These are phyloP conservation scores for Drosophila hydei DNA, from an alignment of 1,140 invertebrate species.

Conservation along the genomic window DNA sequence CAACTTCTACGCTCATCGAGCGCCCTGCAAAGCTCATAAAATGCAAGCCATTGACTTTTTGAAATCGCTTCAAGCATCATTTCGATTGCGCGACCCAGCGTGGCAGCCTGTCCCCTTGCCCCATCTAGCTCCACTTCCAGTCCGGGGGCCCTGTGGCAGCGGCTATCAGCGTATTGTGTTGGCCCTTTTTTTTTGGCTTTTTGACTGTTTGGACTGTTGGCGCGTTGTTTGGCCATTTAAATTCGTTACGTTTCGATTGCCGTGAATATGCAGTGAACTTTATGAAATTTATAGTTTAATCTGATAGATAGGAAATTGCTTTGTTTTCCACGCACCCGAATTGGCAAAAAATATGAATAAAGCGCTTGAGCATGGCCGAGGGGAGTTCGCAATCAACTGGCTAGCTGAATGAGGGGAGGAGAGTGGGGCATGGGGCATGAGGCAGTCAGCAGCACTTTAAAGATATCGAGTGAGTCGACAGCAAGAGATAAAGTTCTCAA, in stretches of 20 bases:
- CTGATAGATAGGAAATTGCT: slow-evolving; percentile 82
- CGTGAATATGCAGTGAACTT: slow-evolving; percentile 80
- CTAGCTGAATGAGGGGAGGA: not conserved
- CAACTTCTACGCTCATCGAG: slow-evolving; percentile 34
- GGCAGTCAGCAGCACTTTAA: slow-evolving; percentile 56
- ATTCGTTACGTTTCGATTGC: slow-evolving; percentile 81
- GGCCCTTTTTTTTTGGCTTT: slow-evolving; percentile 46
- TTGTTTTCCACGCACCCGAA: slow-evolving; percentile 63
- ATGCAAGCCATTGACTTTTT: slow-evolving; percentile 80
- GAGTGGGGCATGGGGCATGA: slow-evolving; percentile 2
- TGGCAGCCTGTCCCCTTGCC: not conserved
- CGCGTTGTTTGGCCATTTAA: slow-evolving; percentile 78
- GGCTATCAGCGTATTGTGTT: slow-evolving; percentile 10
- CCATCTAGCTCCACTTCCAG: not conserved
- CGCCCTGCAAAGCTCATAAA: slow-evolving; percentile 67
- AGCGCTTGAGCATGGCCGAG: not conserved
- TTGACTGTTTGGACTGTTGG: slow-evolving; percentile 56
- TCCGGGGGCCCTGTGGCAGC: not conserved
- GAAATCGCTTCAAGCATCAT: slow-evolving; percentile 80
- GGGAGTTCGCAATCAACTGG: slow-evolving; percentile 16
- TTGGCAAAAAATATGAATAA: slow-evolving; percentile 46
- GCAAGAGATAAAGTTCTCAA: slow-evolving; percentile 58
- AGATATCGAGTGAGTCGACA: slow-evolving; percentile 56
- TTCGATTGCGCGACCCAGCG: slow-evolving; percentile 56
- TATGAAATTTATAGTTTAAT: slow-evolving; percentile 83